Base-by-base conservation (phyloP, 2,113 vertebrate species). In the Myrmophylax atrothorax region DNA sequence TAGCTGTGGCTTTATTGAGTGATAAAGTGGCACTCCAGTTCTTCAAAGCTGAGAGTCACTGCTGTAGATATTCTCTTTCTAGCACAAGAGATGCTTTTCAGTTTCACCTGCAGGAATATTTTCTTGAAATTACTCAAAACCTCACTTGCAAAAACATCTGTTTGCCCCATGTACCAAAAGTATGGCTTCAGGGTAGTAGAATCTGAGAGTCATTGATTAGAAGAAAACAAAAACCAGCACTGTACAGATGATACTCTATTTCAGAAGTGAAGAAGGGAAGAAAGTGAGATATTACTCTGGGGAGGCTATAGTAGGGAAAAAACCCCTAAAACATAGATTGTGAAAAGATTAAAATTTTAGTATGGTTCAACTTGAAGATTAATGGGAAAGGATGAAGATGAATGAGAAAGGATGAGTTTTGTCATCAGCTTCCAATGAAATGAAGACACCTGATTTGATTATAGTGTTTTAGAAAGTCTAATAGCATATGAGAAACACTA, bases 11-110 rank as follows among this genome's bases (percentile, higher is more conserved):
- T 89, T 50, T 77, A 52, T 58, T 89, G 80, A 89, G 44, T 37
- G n/a, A 56, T 84, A 49, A 95, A 96, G 86, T 81, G 73, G 56
- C 49, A 92, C 84, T 95, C 64, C 26, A 75, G 0, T 82, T 94
- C 56, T 75, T 47, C 69, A 91, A 89, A 56, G 86, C 0, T 78
- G 53, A 91, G 73, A 89, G 62, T 60, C 42, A 72, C 52, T 84
- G 40, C 64, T 91, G 22, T 44, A 95, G 66, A 64, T 82, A 87
- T 22, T 78, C 67, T 69, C 10, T 53, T 78, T 63, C 73, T 76
- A 87, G 72, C 10, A 64, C 31, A 76, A 87, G 80, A 72, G 77
- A 59, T 28, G 33, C 40, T 95, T 92, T 68, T 49, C 28, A 42
- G 18, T 80, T 89, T 95, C 76, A 93, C 73, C 56, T 95, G 86